A percentile compares a stretch with the other conserved stretches of the same genome.
Conservation (phyloP, 2,113 vertebrate species). For the Miniopterus natalensis region DNA sequence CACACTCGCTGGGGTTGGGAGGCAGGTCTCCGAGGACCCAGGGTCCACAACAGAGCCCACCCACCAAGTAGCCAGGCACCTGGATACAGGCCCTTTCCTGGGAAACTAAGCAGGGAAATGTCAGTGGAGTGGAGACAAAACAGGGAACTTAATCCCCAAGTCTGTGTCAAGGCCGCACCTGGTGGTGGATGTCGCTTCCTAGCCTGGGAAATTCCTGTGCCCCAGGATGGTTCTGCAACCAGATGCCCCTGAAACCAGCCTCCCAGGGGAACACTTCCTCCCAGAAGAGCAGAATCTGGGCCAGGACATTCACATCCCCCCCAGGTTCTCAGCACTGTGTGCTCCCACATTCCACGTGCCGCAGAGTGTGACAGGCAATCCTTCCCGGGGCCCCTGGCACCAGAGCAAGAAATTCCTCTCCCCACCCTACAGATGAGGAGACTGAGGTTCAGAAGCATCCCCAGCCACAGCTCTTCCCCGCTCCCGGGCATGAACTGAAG, state of each 20-base stretch:
- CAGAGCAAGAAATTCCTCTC: neutral
- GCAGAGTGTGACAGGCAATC: rapidly evolving
- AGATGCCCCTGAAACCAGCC: neutral
- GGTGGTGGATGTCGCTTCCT: rapidly evolving
- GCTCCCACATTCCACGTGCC: neutral
- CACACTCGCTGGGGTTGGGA: rapidly evolving
- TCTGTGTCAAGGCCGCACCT: rapidly evolving
- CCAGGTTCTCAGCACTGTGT: rapidly evolving
- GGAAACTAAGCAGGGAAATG: neutral
- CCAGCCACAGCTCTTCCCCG: neutral
- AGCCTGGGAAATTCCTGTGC: neutral
- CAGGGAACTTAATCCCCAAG: too few relatives aligned
- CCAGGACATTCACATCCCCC: neutral
- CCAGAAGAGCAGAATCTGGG: too few relatives aligned
- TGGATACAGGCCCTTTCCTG: rapidly evolving
- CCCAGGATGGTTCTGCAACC: neutral
- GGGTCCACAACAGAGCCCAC: neutral
- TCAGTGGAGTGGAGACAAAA: rapidly evolving
- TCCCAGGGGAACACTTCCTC: neutral
- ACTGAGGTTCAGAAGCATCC: neutral
- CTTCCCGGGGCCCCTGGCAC: rapidly evolving
- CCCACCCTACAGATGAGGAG: rapidly evolving
- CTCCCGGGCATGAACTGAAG: neutral
- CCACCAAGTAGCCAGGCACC: neutral
- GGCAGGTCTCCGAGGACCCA: rapidly evolving